A percentile compares a stretch with the other conserved stretches of the same genome.
Evolutionary conservation across 1,140 invertebrate genomes (phyloP).

Genomic region (Periplaneta americana): DNA sequence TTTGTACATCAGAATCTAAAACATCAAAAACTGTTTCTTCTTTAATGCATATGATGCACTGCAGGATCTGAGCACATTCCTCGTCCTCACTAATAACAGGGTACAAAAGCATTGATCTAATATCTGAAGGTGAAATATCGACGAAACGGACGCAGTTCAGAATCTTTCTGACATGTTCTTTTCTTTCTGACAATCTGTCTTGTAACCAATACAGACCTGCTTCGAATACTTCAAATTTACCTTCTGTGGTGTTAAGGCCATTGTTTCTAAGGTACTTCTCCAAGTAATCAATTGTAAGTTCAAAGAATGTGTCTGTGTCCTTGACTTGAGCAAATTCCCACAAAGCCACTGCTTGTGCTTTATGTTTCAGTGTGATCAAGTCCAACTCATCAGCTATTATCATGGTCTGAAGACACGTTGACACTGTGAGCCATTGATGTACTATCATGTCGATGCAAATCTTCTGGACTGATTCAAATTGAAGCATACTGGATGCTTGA

Average conservation of each 20-base stretch:
- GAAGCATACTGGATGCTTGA: slow-evolving; percentile 37
- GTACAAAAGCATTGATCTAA: slow-evolving; percentile 24
- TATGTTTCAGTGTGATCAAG: slow-evolving; percentile 19
- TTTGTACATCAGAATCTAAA: neutral
- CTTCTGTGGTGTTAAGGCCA: slow-evolving; percentile 21
- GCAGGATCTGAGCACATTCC: slow-evolving; percentile 19
- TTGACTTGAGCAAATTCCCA: slow-evolving; percentile 30
- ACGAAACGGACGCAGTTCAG: slow-evolving; percentile 32
- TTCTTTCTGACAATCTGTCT: slow-evolving; percentile 33
- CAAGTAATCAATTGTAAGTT: slow-evolving; percentile 28
- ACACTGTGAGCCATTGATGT: slow-evolving; percentile 34
- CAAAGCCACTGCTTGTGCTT: slow-evolving; percentile 22
- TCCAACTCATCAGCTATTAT: slow-evolving; percentile 35
- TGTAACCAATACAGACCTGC: slow-evolving; percentile 39
- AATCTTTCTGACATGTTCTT: slow-evolving; percentile 29
- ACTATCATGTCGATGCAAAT: slow-evolving; percentile 35
- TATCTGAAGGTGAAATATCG: slow-evolving; percentile 18
- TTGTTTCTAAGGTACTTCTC: slow-evolving; percentile 20
- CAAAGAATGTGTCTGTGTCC: slow-evolving; percentile 36
- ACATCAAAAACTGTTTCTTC: neutral
- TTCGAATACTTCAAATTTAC: slow-evolving; percentile 39
- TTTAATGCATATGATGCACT: slow-evolving; percentile 23
- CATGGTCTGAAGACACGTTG: slow-evolving; percentile 40
- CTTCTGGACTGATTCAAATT: slow-evolving; percentile 39
- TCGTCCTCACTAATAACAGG: slow-evolving; percentile 20